phyloP scores from a whole-genome alignment of 2,113 vertebrate species.

The Lagopus muta region DNA sequence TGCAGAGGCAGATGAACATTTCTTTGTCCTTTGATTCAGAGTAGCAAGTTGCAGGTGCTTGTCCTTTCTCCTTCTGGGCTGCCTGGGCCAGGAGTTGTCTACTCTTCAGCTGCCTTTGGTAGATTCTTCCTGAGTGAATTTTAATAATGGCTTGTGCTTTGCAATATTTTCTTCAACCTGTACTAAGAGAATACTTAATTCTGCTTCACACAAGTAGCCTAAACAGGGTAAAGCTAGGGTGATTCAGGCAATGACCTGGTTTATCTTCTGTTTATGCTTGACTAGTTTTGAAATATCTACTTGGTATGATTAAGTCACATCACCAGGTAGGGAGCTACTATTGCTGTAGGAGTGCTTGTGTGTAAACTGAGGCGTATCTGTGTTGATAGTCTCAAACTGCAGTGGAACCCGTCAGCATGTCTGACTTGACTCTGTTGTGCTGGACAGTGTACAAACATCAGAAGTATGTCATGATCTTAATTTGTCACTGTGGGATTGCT shows the following conservation, averaged over 20 bases:
- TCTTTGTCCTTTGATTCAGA: not conserved
- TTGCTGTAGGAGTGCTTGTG: not conserved
- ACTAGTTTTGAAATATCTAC: not conserved
- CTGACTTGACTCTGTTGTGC: constrained; percentile 38
- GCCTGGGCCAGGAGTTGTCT: not conserved
- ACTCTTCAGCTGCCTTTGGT: not conserved
- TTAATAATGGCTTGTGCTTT: not conserved
- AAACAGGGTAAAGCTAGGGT: not conserved
- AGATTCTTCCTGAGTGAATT: not conserved
- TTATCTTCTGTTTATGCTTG: not conserved
- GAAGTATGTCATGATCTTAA: constrained; percentile 66
- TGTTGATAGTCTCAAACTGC: not conserved
- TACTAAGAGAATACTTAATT: not conserved
- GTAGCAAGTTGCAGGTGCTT: not conserved
- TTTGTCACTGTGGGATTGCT: constrained; percentile 58
- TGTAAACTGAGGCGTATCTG: not conserved
- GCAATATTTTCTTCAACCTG: not conserved
- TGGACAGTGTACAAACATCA: constrained; percentile 48
- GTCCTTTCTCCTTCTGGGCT: not conserved
- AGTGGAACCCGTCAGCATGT: not conserved
- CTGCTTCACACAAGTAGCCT: not conserved
- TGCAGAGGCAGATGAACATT: not conserved
- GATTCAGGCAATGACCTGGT: not conserved
- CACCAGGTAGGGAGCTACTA: not conserved
- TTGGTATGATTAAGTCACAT: not conserved